These are phyloP conservation scores for Octopus sinensis DNA, from an alignment of 1,140 invertebrate genomes.

Conservation along the genomic window DNA sequence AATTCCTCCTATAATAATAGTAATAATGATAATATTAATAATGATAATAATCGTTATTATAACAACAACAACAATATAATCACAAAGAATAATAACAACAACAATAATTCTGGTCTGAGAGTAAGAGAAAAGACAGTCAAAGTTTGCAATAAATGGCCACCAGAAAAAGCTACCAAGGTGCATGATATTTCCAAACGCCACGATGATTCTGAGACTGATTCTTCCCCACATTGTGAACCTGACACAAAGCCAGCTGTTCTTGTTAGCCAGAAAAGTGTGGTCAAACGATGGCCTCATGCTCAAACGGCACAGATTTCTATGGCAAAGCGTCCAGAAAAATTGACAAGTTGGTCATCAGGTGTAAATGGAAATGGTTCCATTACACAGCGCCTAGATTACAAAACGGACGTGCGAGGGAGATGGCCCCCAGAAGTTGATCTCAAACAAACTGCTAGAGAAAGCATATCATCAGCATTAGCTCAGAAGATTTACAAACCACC, in stretches of 20 bases:
- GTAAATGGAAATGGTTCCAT: background rate
- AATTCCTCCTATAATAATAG: too few relatives aligned
- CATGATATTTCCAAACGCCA: too few relatives aligned
- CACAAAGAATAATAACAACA: too few relatives aligned
- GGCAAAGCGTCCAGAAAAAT: background rate
- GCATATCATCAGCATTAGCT: constrained; percentile 5
- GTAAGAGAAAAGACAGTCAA: background rate
- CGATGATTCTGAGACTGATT: too few relatives aligned
- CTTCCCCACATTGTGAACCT: too few relatives aligned
- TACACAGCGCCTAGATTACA: background rate
- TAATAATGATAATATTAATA: too few relatives aligned
- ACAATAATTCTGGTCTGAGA: too few relatives aligned
- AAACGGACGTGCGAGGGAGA: background rate
- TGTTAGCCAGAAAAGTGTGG: background rate
- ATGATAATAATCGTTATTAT: too few relatives aligned
- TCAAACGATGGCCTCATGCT: background rate
- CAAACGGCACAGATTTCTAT: background rate
- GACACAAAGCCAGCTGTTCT: background rate
- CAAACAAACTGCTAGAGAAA: constrained; percentile 7
- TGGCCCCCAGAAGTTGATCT: background rate
- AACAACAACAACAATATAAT: too few relatives aligned
- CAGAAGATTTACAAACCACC: background rate
- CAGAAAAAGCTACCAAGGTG: background rate
- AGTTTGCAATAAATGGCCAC: background rate
- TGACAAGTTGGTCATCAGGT: background rate